phyloP scores from a whole-genome alignment of 2,888 invertebrate species.

The Mythimna ferrago region DNA sequence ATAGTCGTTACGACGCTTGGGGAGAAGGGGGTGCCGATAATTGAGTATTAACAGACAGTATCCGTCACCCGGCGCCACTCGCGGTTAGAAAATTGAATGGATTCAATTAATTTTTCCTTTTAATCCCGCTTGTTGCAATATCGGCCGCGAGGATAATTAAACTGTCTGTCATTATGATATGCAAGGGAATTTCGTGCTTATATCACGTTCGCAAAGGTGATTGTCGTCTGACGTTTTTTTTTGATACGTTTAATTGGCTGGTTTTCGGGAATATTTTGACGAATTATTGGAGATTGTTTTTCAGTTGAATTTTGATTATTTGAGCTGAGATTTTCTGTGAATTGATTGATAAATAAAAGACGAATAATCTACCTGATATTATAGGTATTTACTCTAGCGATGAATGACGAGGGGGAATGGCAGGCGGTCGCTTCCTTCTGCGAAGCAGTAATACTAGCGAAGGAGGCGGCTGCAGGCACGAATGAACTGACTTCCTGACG shows the following conservation, averaged over 20 bases:
- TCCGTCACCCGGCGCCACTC: constrained; percentile 75
- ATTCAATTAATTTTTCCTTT: constrained; percentile 85
- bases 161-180: constrained; percentile 65
- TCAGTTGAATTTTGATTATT: constrained; percentile 39
- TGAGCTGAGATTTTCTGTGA: constrained; percentile 8
- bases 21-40: constrained; percentile 70
- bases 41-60: constrained; percentile 85
- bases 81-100: constrained; percentile 82
- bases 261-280: constrained; percentile 48
- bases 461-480: no score
- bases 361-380: no score
- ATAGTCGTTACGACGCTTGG: constrained; percentile 55
- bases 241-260: constrained; percentile 39
- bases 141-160: constrained; percentile 66
- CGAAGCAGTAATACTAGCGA: no score
- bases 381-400: no score
- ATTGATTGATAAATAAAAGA: constrained; percentile 23
- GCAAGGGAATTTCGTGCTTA: constrained; percentile 56
- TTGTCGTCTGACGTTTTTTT: constrained; percentile 22
- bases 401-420: neutral
- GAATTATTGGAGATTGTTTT: constrained; percentile 42
- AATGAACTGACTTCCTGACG: no score
- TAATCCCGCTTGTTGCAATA: constrained; percentile 72
- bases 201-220: constrained; percentile 15
- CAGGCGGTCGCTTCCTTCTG: no score